Conservation (phyloP, 2,113 vertebrate species). For the Bambusicola thoracicus region DNA sequence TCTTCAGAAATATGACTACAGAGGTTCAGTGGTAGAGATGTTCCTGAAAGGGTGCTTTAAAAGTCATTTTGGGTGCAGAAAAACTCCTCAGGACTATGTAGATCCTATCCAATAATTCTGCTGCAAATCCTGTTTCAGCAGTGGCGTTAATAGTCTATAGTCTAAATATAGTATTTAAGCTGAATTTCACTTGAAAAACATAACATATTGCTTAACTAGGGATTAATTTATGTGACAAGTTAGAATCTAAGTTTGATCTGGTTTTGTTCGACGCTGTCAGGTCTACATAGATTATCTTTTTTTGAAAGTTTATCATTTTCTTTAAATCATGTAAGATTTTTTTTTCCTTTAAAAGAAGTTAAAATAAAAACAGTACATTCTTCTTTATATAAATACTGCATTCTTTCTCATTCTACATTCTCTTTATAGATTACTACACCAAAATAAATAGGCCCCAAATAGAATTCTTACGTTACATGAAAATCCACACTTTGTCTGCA, state of each 20-base stretch:
- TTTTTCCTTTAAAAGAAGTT: neutral
- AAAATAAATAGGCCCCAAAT: neutral
- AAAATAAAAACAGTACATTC: neutral
- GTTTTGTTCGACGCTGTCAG: neutral
- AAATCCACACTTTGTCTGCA: neutral
- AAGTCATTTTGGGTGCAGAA: neutral
- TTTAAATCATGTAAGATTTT: neutral
- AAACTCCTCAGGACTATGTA: neutral
- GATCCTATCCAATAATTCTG: neutral
- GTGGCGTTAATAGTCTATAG: neutral
- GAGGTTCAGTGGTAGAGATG: neutral
- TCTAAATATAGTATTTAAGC: neutral
- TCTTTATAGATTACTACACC: neutral
- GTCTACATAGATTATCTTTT: neutral
- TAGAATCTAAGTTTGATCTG: neutral
- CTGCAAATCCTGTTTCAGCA: neutral
- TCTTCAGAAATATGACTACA: neutral
- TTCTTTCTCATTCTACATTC: neutral
- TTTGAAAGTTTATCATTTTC: neutral
- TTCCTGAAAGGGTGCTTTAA: neutral
- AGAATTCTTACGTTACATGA: neutral
- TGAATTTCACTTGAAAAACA: neutral
- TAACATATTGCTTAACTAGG: neutral
- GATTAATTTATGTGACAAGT: neutral
- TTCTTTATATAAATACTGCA: neutral